Base-by-base conservation (phyloP, 2,113 vertebrate species). In the Polypterus bichir region DNA sequence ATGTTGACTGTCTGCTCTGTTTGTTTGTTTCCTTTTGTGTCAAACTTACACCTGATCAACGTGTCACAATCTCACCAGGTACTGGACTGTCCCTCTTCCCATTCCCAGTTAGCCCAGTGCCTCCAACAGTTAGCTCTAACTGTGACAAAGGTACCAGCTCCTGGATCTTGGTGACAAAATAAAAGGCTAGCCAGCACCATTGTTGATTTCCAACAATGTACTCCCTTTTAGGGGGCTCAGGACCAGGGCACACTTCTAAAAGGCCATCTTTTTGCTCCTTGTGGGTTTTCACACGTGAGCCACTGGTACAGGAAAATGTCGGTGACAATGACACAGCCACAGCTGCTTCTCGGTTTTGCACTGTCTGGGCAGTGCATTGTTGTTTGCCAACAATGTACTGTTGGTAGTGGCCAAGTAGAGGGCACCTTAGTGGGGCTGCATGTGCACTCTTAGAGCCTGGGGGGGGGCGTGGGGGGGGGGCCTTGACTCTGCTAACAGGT, bases 321-420 rank as follows among this genome's bases (percentile, higher is more conserved):
- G 64, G 70, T 71, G 66, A 71, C 55, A 57, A 70, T 60, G 47
- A 69, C 58, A 73, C 60, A 63, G 65, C 70, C 60, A 65, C 69
- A 75, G 71, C 70, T 77, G 27, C 46, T 4, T 74, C 77, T 78
- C 75, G 76, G 74, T 82, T 79, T 83, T 83, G 88, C 88, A 78
- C 84, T 86, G 82, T 86, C 70, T 79, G 89, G 87, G 88, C 89
- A 45, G 91, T 89, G 88, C 88, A 89, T 91, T 93, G 90, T 92
- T 93, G 91, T 90, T 81, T 80, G 80, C 83, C 91, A 93, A 90
- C 90, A 93, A 93, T 91, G 88, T 92, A 83, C 91, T 93, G 88
- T 89, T 90, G 85, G 81, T 89, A 87, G 88, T 79, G 70, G 73
- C 78, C 79, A 72, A 55, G 67, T 86, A 81, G 80, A 74, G 48